Base-by-base conservation (phyloP, 37 sponge, comb jelly and placozoan species). In the Chondrilla cf. caribensis region DNA sequence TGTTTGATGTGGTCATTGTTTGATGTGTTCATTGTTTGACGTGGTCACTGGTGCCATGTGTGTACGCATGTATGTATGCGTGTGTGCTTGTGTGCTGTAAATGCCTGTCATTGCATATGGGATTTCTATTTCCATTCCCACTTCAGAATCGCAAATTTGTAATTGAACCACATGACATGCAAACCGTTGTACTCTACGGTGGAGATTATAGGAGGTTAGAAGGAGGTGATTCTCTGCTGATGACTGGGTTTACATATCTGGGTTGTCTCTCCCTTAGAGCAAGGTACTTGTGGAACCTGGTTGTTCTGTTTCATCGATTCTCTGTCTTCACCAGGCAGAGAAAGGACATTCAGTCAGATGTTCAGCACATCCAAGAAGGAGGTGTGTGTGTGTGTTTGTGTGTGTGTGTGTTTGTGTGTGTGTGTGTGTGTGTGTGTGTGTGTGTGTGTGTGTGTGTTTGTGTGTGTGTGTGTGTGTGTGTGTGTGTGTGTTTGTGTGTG, bases 81-180 rank as follows among this genome's bases (percentile, higher is more conserved):
- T 17, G 17, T 17, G 11, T 55, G 57, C 11, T 55, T 55, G 11
- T 19, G 17, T 17, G 17, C 57, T 55, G 57, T 55, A 55, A 55
- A 55, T 19, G 57, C 57, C 11, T 19, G n/a, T 19, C 57, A 55
- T 55, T 55, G 11, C 17, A 55, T 55, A 55, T 55, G 57, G 17
- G 57, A 55, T 55, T 19, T 55, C 57, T 19, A 3, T 73, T 11
- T 40, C 15, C 22, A 40, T 40, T 42, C 76, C 76, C 76, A 36
- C 29, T 70, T 73, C 71, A 89, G 89, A 81, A 84, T 58, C 81
- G 67, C 67, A 84, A 77, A 31, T 81, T 89, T 32, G 47, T 76
- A 25, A 19, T 89, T n/a, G 85, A 84, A 38, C 28, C 70, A 6
- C 64, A 65, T 22, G 82, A 44, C 35, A 2, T 15, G 2, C 29